Conservation (phyloP, 2,797 vertebrate species). For the Chloroceryle amazona region DNA sequence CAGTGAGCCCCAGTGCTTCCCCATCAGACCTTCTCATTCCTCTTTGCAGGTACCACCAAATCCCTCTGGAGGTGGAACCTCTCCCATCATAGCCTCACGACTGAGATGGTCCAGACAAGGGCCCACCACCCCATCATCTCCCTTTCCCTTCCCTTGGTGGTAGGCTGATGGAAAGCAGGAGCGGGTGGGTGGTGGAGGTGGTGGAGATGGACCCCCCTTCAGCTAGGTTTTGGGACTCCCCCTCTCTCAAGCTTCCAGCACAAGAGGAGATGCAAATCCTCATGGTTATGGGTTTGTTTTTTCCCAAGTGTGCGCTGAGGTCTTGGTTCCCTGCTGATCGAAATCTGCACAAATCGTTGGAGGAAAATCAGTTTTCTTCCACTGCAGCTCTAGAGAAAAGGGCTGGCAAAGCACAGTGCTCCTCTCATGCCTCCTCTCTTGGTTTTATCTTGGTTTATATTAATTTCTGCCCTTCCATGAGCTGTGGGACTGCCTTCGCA, state of each 20-base stretch:
- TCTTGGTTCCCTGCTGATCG: accelerated
- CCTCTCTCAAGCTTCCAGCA: accelerated
- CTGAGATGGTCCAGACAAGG: background rate
- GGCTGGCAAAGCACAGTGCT: accelerated
- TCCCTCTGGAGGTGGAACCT: accelerated
- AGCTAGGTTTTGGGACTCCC: background rate
- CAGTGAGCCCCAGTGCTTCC: accelerated
- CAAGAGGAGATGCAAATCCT: background rate
- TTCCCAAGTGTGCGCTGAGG: accelerated
- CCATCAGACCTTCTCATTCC: background rate
- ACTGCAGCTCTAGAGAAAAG: background rate
- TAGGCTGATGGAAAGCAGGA: background rate
- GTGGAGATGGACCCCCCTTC: background rate
- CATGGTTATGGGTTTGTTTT: background rate
- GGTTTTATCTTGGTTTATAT: background rate
- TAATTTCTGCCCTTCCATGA: background rate
- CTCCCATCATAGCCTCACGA: accelerated
- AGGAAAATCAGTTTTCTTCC: background rate
- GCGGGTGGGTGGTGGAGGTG: background rate
- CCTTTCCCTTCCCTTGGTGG: background rate
- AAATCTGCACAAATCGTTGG: background rate
- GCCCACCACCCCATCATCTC: background rate
- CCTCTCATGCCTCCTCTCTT: background rate
- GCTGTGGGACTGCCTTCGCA: accelerated
- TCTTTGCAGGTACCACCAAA: accelerated